These are phyloP conservation scores for Rotaria sp. DNA, from an alignment of 2,888 invertebrate genomes.

Conservation along the genomic window DNA sequence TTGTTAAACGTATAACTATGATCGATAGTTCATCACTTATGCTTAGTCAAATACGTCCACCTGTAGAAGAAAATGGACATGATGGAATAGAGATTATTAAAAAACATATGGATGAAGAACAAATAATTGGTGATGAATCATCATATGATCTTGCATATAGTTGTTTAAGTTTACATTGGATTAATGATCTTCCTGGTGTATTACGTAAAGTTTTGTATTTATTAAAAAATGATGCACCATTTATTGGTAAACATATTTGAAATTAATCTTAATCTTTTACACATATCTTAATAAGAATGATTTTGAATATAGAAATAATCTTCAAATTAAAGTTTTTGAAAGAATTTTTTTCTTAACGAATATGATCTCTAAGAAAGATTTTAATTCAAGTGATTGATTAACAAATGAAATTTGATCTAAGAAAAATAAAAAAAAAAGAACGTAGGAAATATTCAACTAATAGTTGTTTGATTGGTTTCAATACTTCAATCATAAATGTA, in stretches of 20 bases:
- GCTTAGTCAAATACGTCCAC: conserved; percentile 38
- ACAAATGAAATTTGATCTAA: too few species aligned
- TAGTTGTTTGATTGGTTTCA: too few species aligned
- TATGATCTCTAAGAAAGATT: too few species aligned
- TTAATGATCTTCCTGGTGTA: conserved; percentile 82
- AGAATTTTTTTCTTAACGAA: too few species aligned
- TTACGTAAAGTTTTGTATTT: conserved; percentile 50
- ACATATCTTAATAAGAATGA: too few species aligned
- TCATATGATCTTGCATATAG: conserved; percentile 80
- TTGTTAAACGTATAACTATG: conserved; percentile 36
- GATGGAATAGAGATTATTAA: conserved; percentile 48
- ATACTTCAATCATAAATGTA: too few species aligned
- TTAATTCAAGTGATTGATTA: too few species aligned
- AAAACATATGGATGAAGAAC: conserved; percentile 74
- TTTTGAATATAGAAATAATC: too few species aligned
- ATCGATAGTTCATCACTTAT: conserved; percentile 42
- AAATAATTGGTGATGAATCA: conserved; percentile 65
- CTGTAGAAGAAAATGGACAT: conserved; percentile 36
- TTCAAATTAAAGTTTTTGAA: too few species aligned
- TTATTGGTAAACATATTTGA: neutral
- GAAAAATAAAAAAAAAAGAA: too few species aligned
- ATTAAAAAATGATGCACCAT: conserved; percentile 39
- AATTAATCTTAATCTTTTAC: too few species aligned
- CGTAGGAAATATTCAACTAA: too few species aligned
- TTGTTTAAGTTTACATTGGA: conserved; percentile 81